Percentiles rank a stretch among this genome's conserved stretches.
Conservation (phyloP, 2,113 vertebrate genomes). For the Dasyprocta punctata region DNA sequence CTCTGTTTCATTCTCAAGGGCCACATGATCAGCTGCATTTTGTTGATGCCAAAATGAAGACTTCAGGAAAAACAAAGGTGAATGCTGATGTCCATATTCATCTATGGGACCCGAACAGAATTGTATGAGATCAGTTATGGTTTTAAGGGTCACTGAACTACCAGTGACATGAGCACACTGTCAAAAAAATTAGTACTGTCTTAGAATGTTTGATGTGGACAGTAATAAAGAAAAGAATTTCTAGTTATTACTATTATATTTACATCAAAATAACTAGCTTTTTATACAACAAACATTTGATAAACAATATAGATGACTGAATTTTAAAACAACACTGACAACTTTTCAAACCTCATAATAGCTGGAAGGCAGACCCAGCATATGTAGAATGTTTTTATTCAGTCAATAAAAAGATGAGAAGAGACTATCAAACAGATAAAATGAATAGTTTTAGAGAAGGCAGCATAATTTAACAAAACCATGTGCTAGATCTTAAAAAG, state of each 20-base stretch:
- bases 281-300: background rate
- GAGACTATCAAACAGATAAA: background rate
- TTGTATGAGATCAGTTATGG: background rate
- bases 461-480: background rate
- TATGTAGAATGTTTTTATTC: background rate
- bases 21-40: constrained; percentile 68
- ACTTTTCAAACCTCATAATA: background rate
- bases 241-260: background rate
- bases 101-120: constrained; percentile 81
- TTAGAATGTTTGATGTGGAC: background rate
- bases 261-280: background rate
- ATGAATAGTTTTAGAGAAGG: background rate
- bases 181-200: background rate
- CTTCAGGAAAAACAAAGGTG: constrained; percentile 92
- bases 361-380: background rate
- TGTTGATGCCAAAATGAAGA: constrained; percentile 90
- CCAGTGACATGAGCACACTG: background rate
- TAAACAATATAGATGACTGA: background rate
- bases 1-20: constrained; percentile 80
- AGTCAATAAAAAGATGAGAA: background rate
- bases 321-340: background rate
- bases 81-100: constrained; percentile 84
- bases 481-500: background rate
- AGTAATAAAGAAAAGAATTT: background rate
- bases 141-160: background rate